Conservation (phyloP, 1,140 invertebrate species). For the Bombus impatiens region DNA sequence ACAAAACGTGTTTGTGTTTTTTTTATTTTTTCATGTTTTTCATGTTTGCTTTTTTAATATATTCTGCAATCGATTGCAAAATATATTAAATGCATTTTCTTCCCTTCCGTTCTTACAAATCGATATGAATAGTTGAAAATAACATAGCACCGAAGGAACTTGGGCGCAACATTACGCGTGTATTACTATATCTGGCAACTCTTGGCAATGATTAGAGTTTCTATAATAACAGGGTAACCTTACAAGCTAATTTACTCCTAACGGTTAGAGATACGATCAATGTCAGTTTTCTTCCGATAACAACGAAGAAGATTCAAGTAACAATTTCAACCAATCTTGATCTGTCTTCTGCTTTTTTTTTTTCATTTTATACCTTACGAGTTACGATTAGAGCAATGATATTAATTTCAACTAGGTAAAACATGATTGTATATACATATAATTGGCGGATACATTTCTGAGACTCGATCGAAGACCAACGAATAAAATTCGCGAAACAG, state of each 20-base stretch:
- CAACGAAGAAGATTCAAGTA: conserved; percentile 68
- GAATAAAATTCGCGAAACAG: not conserved
- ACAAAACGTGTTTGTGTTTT: conserved; percentile 35
- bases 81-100: not conserved
- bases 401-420: conserved; percentile 18
- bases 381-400: conserved; percentile 21
- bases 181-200: conserved; percentile 25
- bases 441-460: not conserved
- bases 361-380: not conserved
- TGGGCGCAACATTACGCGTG: conserved; percentile 57
- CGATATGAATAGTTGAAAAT: conserved; percentile 45
- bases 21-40: not conserved
- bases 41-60: not conserved
- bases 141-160: conserved; percentile 61
- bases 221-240: conserved; percentile 46
- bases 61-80: not conserved
- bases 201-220: conserved; percentile 57
- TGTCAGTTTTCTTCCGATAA: conserved; percentile 52
- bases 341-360: not conserved
- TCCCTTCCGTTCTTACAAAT: conserved; percentile 4
- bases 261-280: conserved; percentile 46
- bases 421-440: conserved; percentile 41
- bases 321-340: conserved; percentile 69
- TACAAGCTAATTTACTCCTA: conserved; percentile 52
- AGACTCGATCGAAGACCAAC: not conserved